Evolutionary conservation across 92 coral and sea anemone genomes (phyloP), one percentile per base, ranked within the genome.

Genomic region (Epizoanthus rinbou): DNA sequence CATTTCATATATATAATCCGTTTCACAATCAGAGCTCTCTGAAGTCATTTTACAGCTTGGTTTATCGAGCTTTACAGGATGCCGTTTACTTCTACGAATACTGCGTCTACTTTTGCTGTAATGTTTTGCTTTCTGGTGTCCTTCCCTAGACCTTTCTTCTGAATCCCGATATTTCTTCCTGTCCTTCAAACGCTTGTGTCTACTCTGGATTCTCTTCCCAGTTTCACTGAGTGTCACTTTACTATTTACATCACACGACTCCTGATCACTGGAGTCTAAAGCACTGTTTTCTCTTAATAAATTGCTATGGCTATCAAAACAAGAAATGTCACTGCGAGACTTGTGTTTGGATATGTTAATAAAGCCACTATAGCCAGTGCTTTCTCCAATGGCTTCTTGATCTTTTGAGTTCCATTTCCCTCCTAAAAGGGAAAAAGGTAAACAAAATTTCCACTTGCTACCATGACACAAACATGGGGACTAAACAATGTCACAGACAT

Each of bases 301-400:
- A 62, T 37, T 39, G 41, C 37, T 43, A 19, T 78, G 10, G 14
- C 19, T 19, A 39, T 60, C 70, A 35, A 41, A 18, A 39, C 43
- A n/a, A 17, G 82, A n/a, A 11, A 11, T 64, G 17, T 54, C 81
- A 33, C 54, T 35, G 47, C 3, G 28, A 59, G 67, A 19, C 60
- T 43, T 35, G 45, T 53, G 45, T 23, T 24, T 43, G 41, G 50
- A 63, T 52, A 45, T 33, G 31, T 2, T 24, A 25, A 33, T 37
- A n/a, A 15, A 13, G 17, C 54, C 56, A 15, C 87, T 88, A 92
- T 53, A 92, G 59, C 95, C 95, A 92, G 81, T 62, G 88, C 70
- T 73, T 85, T 24, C 81, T 80, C 95, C 93, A 92, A 69, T 89
- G 83, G 19, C 85, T 90, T 57, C 82, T 88, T 66, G 81, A 31